A percentile compares a stretch with the other conserved stretches of the same genome.
Evolutionary conservation across 2,888 invertebrate species (phyloP).

Genomic region (Colostygia pectinataria): DNA sequence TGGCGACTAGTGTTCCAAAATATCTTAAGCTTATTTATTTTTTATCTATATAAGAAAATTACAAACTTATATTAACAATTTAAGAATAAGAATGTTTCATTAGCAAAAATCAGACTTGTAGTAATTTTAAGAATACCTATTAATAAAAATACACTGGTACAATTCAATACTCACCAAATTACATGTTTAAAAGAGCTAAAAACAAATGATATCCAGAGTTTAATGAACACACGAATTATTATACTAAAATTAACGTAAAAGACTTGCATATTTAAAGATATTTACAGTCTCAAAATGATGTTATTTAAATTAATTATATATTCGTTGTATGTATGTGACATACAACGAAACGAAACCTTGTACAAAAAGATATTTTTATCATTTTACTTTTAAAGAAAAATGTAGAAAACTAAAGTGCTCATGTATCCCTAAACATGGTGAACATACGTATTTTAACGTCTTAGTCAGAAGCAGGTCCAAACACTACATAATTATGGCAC

Average conservation of each 20-base stretch:
- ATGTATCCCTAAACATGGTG: too few species aligned
- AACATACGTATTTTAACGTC: too few species aligned
- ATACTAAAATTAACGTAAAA: too few species aligned
- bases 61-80: constrained; percentile 20
- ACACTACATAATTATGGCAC: too few species aligned
- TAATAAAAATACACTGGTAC: constrained; percentile 17
- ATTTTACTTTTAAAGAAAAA: too few species aligned
- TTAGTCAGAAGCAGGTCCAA: too few species aligned
- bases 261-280: constrained; percentile 19
- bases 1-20: constrained; percentile 46
- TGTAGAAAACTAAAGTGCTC: too few species aligned
- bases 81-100: constrained; percentile 27
- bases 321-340: too few species aligned
- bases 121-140: constrained; percentile 23
- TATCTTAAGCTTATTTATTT: constrained; percentile 34
- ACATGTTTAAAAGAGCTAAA: constrained; percentile 26
- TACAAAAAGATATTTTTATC: too few species aligned
- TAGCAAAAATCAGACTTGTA: constrained; percentile 41
- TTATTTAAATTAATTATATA: too few species aligned
- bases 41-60: constrained; percentile 10
- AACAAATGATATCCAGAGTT: constrained; percentile 11
- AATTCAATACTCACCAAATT: constrained; percentile 23
- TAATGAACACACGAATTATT: constrained; percentile 23
- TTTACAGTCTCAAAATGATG: constrained; percentile 62
- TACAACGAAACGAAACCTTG: too few species aligned